A percentile compares a stretch with the other conserved stretches of the same genome.
Conservation (phyloP, 2,888 invertebrate species). For the Lissonota sp. region DNA sequence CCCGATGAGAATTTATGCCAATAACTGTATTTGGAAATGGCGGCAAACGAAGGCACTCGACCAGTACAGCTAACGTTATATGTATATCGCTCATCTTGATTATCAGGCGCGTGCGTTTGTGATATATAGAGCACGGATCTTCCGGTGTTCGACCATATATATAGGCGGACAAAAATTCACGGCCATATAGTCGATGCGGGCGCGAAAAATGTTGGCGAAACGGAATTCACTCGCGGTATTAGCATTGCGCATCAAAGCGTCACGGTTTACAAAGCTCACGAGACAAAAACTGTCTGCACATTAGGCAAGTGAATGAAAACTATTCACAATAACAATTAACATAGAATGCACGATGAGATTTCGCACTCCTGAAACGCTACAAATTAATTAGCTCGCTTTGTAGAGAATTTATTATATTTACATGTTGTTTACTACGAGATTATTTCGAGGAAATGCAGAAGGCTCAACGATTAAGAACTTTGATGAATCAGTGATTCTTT, state of each 20-base stretch:
- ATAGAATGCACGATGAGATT: not conserved
- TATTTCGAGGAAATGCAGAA: no score
- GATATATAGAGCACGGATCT: slow-evolving; percentile 46
- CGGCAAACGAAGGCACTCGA: no score
- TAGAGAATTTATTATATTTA: no score
- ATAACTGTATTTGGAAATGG: no score
- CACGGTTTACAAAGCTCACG: not conserved
- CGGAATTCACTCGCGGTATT: slow-evolving; percentile 49
- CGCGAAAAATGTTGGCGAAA: slow-evolving; percentile 45
- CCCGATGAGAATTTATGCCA: no score
- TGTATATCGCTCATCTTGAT: no score
- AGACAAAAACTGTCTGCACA: slow-evolving; percentile 15
- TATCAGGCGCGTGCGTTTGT: slow-evolving; percentile 7
- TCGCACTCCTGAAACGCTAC: slow-evolving; percentile 5
- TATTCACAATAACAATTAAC: slow-evolving; percentile 5
- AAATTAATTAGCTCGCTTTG: slow-evolving; percentile 12
- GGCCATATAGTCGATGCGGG: not conserved
- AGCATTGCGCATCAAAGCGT: slow-evolving; percentile 40
- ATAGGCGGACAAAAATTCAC: no score
- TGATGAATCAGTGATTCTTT: no score
- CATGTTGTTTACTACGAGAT: no score
- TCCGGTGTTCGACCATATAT: slow-evolving; percentile 46
- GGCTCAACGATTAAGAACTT: no score
- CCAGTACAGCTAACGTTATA: no score
- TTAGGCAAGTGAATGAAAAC: slow-evolving; percentile 14